These are phyloP conservation scores for Sebastes baramenuke DNA, from an alignment of 2,797 vertebrate genomes.

Conservation along the genomic window DNA sequence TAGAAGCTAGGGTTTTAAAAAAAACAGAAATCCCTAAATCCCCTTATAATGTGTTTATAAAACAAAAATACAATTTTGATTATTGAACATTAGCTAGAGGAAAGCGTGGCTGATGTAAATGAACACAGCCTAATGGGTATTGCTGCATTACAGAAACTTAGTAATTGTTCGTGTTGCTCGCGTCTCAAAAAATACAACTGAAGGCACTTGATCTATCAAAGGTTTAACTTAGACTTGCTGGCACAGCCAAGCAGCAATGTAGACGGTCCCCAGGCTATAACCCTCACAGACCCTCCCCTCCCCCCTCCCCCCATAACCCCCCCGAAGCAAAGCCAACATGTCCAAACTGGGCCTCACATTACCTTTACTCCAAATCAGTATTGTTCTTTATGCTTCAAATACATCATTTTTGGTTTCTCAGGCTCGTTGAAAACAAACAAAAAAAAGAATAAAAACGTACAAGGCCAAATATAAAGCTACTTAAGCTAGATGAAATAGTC, in stretches of 20 bases:
- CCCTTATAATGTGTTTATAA: slow-evolving; percentile 84
- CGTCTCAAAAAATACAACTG: slow-evolving; percentile 76
- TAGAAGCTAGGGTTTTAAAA: slow-evolving; percentile 79
- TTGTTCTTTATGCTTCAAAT: slow-evolving; percentile 79
- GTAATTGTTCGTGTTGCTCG: slow-evolving; percentile 70
- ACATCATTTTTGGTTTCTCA: slow-evolving; percentile 90
- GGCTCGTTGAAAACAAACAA: slow-evolving; percentile 60
- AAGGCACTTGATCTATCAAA: slow-evolving; percentile 86
- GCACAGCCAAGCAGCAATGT: slow-evolving; percentile 86
- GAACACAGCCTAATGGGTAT: slow-evolving; percentile 58
- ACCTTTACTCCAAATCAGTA: slow-evolving; percentile 85
- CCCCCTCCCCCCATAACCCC: background rate
- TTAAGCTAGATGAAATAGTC: slow-evolving; percentile 61
- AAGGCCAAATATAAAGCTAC: slow-evolving; percentile 69
- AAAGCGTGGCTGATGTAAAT: slow-evolving; percentile 56
- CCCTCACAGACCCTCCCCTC: background rate
- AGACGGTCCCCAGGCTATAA: slow-evolving; percentile 64
- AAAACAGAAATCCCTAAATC: slow-evolving; percentile 79
- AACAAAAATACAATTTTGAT: slow-evolving; percentile 75
- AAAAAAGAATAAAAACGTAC: slow-evolving; percentile 35
- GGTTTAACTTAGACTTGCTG: slow-evolving; percentile 83
- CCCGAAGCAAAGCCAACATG: slow-evolving; percentile 44
- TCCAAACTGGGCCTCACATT: slow-evolving; percentile 62
- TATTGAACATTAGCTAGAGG: slow-evolving; percentile 68
- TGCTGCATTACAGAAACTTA: slow-evolving; percentile 59